Conservation (phyloP, 2,113 vertebrate species). For the Martes martes region DNA sequence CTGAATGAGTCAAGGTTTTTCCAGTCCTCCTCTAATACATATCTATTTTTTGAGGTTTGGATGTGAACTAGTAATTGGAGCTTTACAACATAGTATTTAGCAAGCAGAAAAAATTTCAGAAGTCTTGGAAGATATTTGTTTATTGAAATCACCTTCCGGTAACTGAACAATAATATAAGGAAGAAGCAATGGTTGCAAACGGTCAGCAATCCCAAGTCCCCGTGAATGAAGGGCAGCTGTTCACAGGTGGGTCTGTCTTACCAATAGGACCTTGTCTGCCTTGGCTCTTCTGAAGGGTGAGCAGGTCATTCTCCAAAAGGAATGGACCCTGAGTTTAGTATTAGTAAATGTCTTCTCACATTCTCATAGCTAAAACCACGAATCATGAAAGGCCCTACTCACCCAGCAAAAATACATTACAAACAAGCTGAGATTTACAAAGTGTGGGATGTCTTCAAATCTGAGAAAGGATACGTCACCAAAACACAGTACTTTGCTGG, state of each 20-base stretch:
- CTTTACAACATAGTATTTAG: constrained; percentile 30
- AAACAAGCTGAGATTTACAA: neutral
- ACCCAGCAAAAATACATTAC: neutral
- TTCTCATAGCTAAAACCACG: neutral
- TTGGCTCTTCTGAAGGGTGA: neutral
- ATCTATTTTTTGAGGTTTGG: constrained; percentile 39
- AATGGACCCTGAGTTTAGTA: neutral
- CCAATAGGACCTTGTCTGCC: too few relatives aligned
- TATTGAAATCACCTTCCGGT: constrained; percentile 32
- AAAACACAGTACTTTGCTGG: neutral
- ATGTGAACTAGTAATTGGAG: constrained; percentile 37
- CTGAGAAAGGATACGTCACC: neutral
- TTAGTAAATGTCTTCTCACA: neutral
- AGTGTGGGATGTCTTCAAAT: neutral
- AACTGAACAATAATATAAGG: constrained; percentile 34
- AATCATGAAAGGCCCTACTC: neutral
- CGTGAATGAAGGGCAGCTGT: accelerated
- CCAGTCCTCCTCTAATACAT: constrained; percentile 41
- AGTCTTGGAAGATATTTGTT: constrained; percentile 33
- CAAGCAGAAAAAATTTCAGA: constrained; percentile 5
- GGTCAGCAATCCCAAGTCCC: neutral
- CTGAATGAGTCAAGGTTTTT: constrained; percentile 46
- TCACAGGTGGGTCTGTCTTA: neutral
- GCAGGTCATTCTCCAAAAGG: neutral
- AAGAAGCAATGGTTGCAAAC: neutral